These are phyloP conservation scores for Oligia fasciuncula DNA, from an alignment of 2,888 invertebrate species.

Conservation along the genomic window DNA sequence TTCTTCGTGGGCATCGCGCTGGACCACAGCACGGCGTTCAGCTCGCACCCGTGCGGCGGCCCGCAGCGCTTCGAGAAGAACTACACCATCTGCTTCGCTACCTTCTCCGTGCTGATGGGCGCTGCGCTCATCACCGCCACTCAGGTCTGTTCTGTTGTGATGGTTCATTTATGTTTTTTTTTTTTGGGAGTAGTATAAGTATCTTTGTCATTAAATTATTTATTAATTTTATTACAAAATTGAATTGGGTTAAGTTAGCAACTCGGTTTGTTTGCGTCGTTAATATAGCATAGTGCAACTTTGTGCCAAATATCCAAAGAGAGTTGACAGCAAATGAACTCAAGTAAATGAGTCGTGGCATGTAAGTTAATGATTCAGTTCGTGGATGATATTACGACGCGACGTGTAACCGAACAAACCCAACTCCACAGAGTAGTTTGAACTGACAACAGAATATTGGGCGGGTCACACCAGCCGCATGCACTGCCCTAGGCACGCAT, in stretches of 20 bases:
- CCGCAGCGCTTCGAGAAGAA: slow-evolving; percentile 98
- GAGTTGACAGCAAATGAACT: background rate
- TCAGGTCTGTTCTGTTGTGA: slow-evolving; percentile 89
- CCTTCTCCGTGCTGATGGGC: slow-evolving; percentile 98
- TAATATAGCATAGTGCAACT: background rate
- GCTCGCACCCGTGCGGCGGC: slow-evolving; percentile 96
- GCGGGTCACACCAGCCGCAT: background rate
- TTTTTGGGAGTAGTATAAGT: background rate
- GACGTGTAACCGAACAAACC: background rate
- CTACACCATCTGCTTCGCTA: slow-evolving; percentile 99
- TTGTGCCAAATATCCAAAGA: background rate
- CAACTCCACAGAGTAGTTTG: background rate
- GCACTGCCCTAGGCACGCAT: background rate
- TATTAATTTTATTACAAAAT: background rate
- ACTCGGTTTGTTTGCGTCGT: background rate
- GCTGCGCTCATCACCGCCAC: slow-evolving; percentile 97
- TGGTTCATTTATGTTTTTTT: background rate
- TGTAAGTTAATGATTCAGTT: background rate
- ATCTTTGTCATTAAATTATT: background rate
- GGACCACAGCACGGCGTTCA: slow-evolving; percentile 99
- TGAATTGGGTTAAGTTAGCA: background rate
- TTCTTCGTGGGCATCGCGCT: slow-evolving; percentile 99
- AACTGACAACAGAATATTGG: background rate
- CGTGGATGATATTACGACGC: background rate
- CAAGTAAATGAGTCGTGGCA: background rate